Evolutionary conservation across 2,888 invertebrate species (phyloP).

Genomic region (Choreutis nemorana): DNA sequence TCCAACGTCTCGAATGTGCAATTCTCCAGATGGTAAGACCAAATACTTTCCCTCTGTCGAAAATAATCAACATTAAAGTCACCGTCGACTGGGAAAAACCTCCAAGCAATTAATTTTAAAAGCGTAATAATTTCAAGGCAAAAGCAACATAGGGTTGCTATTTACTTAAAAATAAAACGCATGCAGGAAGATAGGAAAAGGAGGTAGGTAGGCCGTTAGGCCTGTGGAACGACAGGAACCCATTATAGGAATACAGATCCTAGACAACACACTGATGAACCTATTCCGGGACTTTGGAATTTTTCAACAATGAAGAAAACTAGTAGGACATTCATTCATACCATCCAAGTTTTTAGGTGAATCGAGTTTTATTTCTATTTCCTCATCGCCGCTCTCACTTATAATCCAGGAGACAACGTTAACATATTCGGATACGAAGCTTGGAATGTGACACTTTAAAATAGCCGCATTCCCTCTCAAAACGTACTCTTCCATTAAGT

Average conservation of each 20-base stretch:
- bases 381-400: conserved; percentile 70
- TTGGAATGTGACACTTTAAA: conserved; percentile 92
- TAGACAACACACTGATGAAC: conserved; percentile 17
- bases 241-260: conserved; percentile 30
- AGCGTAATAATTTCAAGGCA: conserved; percentile 13
- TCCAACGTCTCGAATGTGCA: conserved; percentile 94
- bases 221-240: conserved; percentile 59
- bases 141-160: conserved; percentile 43
- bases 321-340: too few relatives aligned
- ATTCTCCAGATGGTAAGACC: conserved; percentile 92
- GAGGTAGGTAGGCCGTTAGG: conserved; percentile 67
- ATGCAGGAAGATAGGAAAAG: conserved; percentile 66
- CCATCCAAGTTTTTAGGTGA: conserved; percentile 39
- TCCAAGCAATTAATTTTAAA: conserved; percentile 4
- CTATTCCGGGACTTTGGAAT: too few relatives aligned
- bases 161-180: conserved; percentile 53
- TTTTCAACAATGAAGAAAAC: conserved; percentile 9
- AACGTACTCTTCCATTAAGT: conserved; percentile 93
- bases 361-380: conserved; percentile 55
- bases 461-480: conserved; percentile 90
- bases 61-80: conserved; percentile 11
- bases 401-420: conserved; percentile 86
- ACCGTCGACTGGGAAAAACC: conserved; percentile 3
- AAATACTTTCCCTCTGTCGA: conserved; percentile 91
- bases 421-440: conserved; percentile 92